These are phyloP conservation scores for Clarias gariepinus DNA, from an alignment of 2,113 vertebrate species.

Conservation along the genomic window DNA sequence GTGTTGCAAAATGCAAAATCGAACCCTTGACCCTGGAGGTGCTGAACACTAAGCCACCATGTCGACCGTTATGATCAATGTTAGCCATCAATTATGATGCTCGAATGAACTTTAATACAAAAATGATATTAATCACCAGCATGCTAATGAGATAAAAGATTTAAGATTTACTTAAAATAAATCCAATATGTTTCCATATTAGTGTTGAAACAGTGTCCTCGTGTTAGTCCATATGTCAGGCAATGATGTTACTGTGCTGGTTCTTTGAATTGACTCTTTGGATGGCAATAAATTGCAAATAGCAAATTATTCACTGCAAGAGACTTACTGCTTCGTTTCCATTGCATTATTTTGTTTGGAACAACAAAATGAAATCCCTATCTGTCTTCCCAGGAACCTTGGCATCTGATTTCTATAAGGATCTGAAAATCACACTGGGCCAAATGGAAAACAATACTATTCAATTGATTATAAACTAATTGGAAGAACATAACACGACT, in stretches of 20 bases:
- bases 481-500: neutral
- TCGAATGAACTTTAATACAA: neutral
- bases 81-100: neutral
- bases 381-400: neutral
- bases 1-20: too few species aligned
- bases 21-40: too few species aligned
- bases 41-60: too few species aligned
- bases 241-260: neutral
- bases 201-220: neutral
- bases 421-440: neutral
- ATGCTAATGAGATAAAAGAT: slow-evolving; percentile 4
- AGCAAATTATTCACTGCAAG: neutral
- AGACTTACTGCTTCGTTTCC: neutral
- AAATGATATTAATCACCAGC: neutral
- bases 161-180: slow-evolving; percentile 12
- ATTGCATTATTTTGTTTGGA: neutral
- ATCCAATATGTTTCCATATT: slow-evolving; percentile 14
- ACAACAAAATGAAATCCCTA: neutral
- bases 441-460: neutral
- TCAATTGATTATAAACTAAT: neutral
- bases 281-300: neutral
- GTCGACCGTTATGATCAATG: neutral
- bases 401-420: neutral
- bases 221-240: neutral
- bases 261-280: neutral